These are phyloP conservation scores for Hylyphantes graminicola DNA, from an alignment of 1,140 invertebrate genomes.

Conservation along the genomic window DNA sequence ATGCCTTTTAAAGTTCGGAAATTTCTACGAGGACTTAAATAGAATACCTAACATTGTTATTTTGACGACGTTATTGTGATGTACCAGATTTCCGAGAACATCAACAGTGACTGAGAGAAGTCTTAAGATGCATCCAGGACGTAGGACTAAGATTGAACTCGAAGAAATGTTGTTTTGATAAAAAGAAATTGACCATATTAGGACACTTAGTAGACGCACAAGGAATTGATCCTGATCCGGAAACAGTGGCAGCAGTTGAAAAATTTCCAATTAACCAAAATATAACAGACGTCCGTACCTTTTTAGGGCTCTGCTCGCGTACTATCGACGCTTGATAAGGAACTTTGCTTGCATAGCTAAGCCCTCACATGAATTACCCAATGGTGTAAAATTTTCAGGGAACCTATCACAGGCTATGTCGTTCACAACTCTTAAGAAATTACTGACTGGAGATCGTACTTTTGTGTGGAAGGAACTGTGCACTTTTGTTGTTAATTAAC, in stretches of 20 bases:
- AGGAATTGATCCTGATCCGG: slow-evolving; percentile 11
- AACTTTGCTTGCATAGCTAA: not conserved
- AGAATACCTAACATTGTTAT: slow-evolving; percentile 45
- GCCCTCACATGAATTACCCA: not conserved
- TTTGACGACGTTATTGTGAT: slow-evolving; percentile 9
- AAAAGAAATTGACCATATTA: slow-evolving; percentile 26
- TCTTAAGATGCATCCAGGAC: slow-evolving; percentile 13
- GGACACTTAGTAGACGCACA: slow-evolving; percentile 2
- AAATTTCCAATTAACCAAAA: not conserved
- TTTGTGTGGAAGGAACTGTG: no score
- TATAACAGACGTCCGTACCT: not conserved
- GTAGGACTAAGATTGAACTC: slow-evolving; percentile 61
- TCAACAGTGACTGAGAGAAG: not conserved
- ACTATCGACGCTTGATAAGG: not conserved
- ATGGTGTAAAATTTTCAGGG: slow-evolving; percentile 41
- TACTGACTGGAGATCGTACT: no score
- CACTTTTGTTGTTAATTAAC: no score
- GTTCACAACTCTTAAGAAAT: no score
- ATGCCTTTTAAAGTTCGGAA: no score
- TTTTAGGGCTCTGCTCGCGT: not conserved
- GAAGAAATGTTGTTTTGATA: slow-evolving; percentile 7
- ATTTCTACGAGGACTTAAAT: slow-evolving; percentile 61
- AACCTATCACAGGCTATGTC: not conserved
- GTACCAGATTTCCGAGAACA: slow-evolving; percentile 63
- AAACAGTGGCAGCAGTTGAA: slow-evolving; percentile 54